Base-by-base conservation (phyloP, 2,113 vertebrate genomes). In the Scophthalmus maximus region DNA sequence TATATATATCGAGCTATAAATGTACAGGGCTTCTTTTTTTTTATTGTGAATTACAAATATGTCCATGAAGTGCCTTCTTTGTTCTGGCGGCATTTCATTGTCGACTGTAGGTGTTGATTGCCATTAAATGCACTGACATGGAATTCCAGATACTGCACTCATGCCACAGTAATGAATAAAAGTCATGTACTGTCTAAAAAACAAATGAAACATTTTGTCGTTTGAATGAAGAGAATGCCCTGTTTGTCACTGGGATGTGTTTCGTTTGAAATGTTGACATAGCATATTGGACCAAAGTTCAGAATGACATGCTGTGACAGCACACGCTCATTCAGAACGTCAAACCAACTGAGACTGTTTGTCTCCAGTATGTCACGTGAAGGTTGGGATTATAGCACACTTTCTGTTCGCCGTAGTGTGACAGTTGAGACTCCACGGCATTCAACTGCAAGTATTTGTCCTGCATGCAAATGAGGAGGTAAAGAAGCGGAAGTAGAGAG, bases 121-220 rank as follows among this genome's bases (percentile, higher is more conserved):
- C 66, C 36, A 44, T 73, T 82, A 60, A 87, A 83, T 89, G 89
- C 89, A 90, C 87, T 90, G 87, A 89, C 73, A 82, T 53, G 75
- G 23, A 78, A 38, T 80, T 79, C 23, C 42, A 78, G 63, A 73
- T 65, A 44, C 72, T 88, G 83, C 86, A 83, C 68, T 90, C 73
- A 26, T 66, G 50, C 69, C 44, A 86, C 66, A 76, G 64, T 68
- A 23, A 85, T 82, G 42, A 90, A 90, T 89, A 88, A 89, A 90
- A 82, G 61, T 62, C 59, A 79, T 77, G 32, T 64, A 64, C 58
- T 83, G 51, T 77, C 29, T 55, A 55, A 79, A 55, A 79, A 91
- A 75, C 30, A 36, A 84, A 11, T 51, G 36, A 73, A 73, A 69
- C 8, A 12, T 74, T 81, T 81, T 68, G 14, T 75, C 22, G 58